Conservation (phyloP, 2,888 invertebrate species). For the Oligia latruncula region DNA sequence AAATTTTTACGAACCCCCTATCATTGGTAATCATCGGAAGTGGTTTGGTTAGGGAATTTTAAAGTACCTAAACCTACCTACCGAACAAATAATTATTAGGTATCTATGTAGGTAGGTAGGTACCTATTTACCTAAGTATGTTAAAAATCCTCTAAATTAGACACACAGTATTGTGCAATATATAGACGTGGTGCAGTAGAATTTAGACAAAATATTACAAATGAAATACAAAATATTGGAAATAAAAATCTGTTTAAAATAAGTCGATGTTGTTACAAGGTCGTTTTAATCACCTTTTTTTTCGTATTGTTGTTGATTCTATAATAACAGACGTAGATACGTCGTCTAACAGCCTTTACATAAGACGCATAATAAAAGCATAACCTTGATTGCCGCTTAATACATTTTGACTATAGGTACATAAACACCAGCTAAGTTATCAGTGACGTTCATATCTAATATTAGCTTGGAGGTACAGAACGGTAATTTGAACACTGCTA, state of each 20-base stretch:
- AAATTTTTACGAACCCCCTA: not conserved
- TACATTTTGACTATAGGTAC: not conserved
- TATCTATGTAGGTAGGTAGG: not conserved
- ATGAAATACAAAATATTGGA: not conserved
- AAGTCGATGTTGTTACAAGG: not conserved
- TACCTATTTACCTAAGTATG: not conserved
- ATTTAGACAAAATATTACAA: not conserved
- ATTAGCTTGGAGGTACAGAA: rapidly evolving
- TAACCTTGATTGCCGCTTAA: constrained; percentile 14
- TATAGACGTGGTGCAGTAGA: too few species aligned
- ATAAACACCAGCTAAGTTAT: not conserved
- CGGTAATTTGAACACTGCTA: rapidly evolving
- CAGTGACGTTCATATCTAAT: not conserved
- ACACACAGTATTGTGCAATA: too few species aligned
- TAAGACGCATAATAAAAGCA: not conserved
- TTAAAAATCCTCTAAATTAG: not conserved
- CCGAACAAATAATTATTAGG: not conserved
- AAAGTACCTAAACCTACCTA: not conserved
- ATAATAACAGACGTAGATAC: not conserved
- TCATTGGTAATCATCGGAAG: not conserved
- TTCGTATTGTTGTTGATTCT: not conserved
- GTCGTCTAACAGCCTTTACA: rapidly evolving
- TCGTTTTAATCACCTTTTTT: not conserved
- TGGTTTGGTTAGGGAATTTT: not conserved
- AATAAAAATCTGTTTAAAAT: not conserved